Base-by-base conservation (phyloP, 2,888 invertebrate species). In the Cylloceria caligata region DNA sequence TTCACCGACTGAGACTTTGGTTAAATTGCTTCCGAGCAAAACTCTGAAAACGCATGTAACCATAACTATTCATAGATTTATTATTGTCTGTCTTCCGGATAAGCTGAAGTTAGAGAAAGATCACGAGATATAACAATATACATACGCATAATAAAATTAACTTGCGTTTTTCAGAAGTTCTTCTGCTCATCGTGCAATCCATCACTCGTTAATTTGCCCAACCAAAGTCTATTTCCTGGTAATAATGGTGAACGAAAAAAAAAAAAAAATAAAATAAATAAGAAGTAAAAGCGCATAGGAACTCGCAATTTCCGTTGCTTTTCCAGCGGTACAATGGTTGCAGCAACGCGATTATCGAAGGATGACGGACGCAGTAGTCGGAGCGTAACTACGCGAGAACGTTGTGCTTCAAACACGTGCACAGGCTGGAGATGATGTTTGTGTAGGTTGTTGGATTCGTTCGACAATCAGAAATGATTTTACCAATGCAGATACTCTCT, bases 341-440 rank as follows among this genome's bases (percentile, higher is more conserved):
- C 83, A 82, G 81, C 81, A 84, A 76, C 81, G 83, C 79, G 75
- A 81, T 81, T 74, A 81, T 75, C 82, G 57, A 75, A 81, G 84
- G 75, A 85, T 83, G 81, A 83, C 81, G 83, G 21, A 68, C 47
- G 21, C 69, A 47, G 55, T 42, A 67, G 42, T 16, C 67, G 79
- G 36, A 65, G 74, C 79, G 73, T 79, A 73, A 82, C 74, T 34
- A 47, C 24, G 42, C 39, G 39, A 42, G 45, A 68, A 65, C 36
- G 45, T 65, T 3, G 47, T 16, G 45, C 13, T 2, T 42, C 30
- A 36, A 47, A 11, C 47, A 27, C 67, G 27, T 62, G 79, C 67
- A 21, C 11, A 27, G 52, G 27, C 45, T 45, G 60, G 39, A 30
- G 52, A 69, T 24, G 55, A 55, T 47, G 45, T n/a, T 24, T 57